Conservation (phyloP, 1,140 invertebrate genomes). For the Leptopilina clavipes region DNA sequence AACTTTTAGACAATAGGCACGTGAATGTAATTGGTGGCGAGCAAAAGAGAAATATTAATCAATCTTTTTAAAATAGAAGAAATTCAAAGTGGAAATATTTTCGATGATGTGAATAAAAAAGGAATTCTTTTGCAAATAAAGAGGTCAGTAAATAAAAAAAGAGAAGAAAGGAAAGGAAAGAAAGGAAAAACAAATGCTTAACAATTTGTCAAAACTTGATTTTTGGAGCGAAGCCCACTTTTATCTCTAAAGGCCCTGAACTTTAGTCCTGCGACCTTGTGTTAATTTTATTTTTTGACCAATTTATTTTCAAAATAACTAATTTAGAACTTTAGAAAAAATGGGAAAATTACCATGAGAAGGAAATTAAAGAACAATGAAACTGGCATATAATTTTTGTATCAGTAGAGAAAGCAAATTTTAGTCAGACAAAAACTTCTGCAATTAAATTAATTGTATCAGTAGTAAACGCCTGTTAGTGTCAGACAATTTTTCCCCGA, state of each 20-base stretch:
- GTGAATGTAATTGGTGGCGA: neutral
- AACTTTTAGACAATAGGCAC: neutral
- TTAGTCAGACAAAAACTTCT: no score
- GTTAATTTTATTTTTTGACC: neutral
- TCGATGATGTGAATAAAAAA: neutral
- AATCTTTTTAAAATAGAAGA: neutral
- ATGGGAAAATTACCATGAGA: no score
- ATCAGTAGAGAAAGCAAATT: no score
- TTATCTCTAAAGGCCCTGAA: conserved; percentile 8
- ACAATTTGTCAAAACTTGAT: conserved; percentile 12
- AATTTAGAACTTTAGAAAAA: no score
- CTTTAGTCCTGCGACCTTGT: neutral
- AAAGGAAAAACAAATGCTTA: neutral
- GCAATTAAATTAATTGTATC: no score
- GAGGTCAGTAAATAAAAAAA: neutral
- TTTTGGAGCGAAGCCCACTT: conserved; percentile 7
- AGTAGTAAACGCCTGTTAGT: no score
- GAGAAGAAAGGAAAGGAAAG: no score
- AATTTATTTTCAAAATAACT: neutral
- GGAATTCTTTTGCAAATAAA: neutral
- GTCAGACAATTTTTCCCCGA: no score
- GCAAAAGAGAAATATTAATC: neutral
- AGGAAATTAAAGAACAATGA: no score
- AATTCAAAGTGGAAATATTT: no score
- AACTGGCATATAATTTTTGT: no score